A percentile compares a stretch with the other conserved stretches of the same genome.
These are phyloP conservation scores for Spodoptera exigua DNA, from an alignment of 2,888 invertebrate species.

Conservation along the genomic window DNA sequence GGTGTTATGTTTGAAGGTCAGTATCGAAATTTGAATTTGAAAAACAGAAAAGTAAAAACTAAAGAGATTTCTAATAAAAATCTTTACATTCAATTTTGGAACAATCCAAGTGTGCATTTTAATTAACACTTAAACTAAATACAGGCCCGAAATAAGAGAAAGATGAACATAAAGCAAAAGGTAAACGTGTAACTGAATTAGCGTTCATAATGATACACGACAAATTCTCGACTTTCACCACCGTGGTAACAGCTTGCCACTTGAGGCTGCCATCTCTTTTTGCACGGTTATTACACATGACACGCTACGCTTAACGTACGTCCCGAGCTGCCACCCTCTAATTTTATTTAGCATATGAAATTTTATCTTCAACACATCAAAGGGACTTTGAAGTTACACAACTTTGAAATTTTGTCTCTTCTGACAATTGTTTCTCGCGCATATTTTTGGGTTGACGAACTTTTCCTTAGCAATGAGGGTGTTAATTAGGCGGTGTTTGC, in stretches of 20 bases:
- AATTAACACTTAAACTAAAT: not conserved
- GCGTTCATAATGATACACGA: conserved; percentile 30
- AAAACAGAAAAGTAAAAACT: too few relatives aligned
- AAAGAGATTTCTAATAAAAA: too few relatives aligned
- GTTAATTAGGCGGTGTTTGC: conserved; percentile 35
- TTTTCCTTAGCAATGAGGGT: conserved; percentile 23
- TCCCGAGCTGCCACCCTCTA: conserved; percentile 67
- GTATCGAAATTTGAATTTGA: too few relatives aligned
- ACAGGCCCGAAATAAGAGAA: conserved; percentile 6
- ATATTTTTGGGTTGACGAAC: conserved; percentile 33
- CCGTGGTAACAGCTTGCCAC: conserved; percentile 51
- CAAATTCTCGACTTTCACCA: conserved; percentile 36
- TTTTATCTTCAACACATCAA: conserved; percentile 77
- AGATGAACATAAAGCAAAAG: conserved; percentile 11
- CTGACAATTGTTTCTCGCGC: conserved; percentile 59
- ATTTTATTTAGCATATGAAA: conserved; percentile 81
- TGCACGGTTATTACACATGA: conserved; percentile 76
- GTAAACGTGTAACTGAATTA: conserved; percentile 24
- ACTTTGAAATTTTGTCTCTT: conserved; percentile 60
- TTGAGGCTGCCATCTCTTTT: conserved; percentile 69
- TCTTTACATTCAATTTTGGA: too few relatives aligned
- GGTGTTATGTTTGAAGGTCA: too few relatives aligned
- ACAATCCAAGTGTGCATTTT: too few relatives aligned
- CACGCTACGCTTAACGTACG: conserved; percentile 71
- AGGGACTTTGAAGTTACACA: conserved; percentile 70